Conservation (phyloP, 2,113 vertebrate genomes). For the Motacilla tschutschensis region DNA sequence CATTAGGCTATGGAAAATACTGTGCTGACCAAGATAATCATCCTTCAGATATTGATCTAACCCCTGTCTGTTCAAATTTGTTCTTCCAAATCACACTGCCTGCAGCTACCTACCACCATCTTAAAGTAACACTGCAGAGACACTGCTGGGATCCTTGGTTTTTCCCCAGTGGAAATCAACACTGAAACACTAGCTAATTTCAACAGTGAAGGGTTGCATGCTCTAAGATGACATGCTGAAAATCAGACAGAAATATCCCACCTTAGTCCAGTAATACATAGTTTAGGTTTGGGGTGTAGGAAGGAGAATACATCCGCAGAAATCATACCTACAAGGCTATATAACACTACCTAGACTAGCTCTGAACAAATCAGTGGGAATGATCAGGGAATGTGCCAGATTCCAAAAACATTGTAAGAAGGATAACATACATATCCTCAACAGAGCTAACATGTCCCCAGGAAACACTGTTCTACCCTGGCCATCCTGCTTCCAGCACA, state of each 20-base stretch:
- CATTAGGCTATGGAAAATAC: constrained; percentile 22
- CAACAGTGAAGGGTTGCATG: background rate
- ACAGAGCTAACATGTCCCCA: background rate
- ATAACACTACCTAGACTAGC: background rate
- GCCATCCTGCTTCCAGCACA: background rate
- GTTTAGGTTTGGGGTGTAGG: background rate
- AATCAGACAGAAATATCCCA: background rate
- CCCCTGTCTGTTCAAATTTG: constrained; percentile 56
- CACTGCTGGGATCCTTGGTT: background rate
- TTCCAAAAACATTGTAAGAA: background rate
- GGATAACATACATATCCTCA: background rate
- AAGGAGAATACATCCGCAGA: background rate
- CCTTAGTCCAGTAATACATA: background rate
- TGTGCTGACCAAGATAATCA: constrained; percentile 49
- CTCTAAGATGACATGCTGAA: background rate
- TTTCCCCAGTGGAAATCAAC: background rate
- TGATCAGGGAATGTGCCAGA: background rate
- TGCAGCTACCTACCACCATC: background rate
- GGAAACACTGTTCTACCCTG: background rate
- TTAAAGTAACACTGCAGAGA: background rate
- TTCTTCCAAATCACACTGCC: constrained; percentile 36
- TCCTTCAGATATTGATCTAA: constrained; percentile 50
- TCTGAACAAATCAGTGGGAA: background rate
- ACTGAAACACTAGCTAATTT: background rate
- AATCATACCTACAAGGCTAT: background rate